These are phyloP conservation scores for Anabacerthia variegaticeps DNA, from an alignment of 2,797 vertebrate species.

Conservation along the genomic window DNA sequence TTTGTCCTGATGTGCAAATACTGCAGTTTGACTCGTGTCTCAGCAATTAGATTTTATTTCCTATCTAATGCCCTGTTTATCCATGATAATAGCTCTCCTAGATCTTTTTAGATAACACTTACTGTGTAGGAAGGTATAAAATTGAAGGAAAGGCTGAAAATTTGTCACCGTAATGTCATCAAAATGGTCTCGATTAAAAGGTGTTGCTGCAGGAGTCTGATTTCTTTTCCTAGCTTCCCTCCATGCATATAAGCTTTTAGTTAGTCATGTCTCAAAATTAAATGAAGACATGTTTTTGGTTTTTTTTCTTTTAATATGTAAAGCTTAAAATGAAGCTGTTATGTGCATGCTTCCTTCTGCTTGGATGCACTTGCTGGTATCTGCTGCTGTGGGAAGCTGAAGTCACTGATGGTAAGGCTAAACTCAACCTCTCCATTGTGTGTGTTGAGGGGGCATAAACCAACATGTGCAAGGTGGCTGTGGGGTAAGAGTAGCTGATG, in stretches of 20 bases:
- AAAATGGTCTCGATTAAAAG: not conserved
- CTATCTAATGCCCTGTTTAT: constrained; percentile 5
- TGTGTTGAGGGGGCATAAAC: not conserved
- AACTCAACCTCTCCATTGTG: not conserved
- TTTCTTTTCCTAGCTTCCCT: not conserved
- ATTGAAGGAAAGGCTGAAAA: constrained; percentile 19
- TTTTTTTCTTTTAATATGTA: not conserved
- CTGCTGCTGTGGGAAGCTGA: not conserved
- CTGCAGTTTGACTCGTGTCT: not conserved
- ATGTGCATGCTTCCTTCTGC: not conserved
- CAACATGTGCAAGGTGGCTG: not conserved
- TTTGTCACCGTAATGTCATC: not conserved
- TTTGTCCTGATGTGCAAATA: not conserved
- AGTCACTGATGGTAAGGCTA: not conserved
- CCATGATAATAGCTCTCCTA: constrained; percentile 1
- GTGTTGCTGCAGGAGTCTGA: constrained; percentile 7
- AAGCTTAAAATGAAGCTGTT: constrained; percentile 25
- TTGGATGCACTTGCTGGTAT: not conserved
- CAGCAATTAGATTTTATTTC: constrained; percentile 40
- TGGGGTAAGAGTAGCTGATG: not conserved
- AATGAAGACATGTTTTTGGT: not conserved
- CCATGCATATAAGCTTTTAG: not conserved
- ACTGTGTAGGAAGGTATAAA: constrained; percentile 42
- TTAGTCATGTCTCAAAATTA: constrained; percentile 10
- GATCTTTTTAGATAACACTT: constrained; percentile 14